Conservation (phyloP, 1,140 invertebrate genomes). For the Drosophila mayri region DNA sequence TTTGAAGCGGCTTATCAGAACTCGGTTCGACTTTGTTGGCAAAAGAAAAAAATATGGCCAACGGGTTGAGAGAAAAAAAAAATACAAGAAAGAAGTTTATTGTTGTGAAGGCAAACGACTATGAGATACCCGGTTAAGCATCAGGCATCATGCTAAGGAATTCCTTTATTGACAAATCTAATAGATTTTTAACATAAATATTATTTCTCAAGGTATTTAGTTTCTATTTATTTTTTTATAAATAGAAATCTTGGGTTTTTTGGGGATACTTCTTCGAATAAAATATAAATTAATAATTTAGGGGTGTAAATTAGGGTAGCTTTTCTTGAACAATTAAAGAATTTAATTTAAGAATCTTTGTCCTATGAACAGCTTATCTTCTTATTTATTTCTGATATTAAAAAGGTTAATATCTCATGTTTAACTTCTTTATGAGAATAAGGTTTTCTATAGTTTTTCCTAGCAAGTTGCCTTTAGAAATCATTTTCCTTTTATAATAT, state of each 20-base stretch:
- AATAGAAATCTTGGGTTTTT: not conserved
- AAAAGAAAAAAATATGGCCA: constrained; percentile 37
- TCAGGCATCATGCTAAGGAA: not conserved
- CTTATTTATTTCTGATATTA: not conserved
- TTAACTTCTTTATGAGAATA: not conserved
- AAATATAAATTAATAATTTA: not conserved
- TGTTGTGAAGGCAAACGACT: not conserved
- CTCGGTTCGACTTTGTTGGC: constrained; percentile 60
- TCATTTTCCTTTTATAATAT: not conserved
- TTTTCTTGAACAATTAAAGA: not conserved
- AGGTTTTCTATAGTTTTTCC: not conserved
- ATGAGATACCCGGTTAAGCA: not conserved
- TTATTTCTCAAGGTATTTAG: too few relatives aligned
- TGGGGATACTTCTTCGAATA: not conserved
- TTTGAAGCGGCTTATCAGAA: constrained; percentile 78
- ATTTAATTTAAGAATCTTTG: not conserved
- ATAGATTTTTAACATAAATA: not conserved
- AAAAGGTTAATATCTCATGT: not conserved
- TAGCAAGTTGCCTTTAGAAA: not conserved
- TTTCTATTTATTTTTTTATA: not conserved
- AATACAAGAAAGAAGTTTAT: constrained; percentile 2
- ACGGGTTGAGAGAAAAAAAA: constrained; percentile 8
- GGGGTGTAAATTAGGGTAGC: not conserved
- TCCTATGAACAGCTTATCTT: accelerated
- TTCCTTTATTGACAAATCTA: not conserved